Evolutionary conservation across 1,140 invertebrate species (phyloP).

Genomic region (Amphibalanus amphitrite): DNA sequence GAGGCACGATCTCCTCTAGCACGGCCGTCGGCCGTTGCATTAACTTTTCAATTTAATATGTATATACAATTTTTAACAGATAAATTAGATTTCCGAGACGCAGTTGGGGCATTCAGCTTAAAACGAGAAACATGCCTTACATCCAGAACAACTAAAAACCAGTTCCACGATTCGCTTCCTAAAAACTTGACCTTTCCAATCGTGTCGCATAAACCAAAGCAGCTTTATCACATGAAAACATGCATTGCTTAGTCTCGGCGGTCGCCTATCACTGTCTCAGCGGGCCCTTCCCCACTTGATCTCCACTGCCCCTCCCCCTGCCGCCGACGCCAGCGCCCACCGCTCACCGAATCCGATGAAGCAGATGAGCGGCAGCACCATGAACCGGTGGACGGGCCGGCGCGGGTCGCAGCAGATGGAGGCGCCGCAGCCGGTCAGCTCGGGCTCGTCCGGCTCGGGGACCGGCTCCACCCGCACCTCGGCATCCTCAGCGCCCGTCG

Average conservation of each 20-base stretch:
- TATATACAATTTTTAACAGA: no score
- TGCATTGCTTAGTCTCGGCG: no score
- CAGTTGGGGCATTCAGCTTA: not conserved
- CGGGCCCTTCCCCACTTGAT: no score
- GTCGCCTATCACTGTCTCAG: no score
- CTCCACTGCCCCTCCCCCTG: no score
- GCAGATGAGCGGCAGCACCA: slow-evolving; percentile 67
- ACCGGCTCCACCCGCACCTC: not conserved
- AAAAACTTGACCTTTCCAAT: no score
- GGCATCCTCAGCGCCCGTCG: no score
- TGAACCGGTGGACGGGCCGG: slow-evolving; percentile 36
- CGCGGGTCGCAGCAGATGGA: slow-evolving; percentile 36
- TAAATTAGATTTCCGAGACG: not conserved
- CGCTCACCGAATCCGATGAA: slow-evolving; percentile 61
- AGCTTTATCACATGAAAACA: no score
- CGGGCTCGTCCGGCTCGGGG: not conserved
- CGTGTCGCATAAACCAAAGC: no score
- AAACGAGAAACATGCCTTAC: slow-evolving; percentile 5
- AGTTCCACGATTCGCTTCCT: no score
- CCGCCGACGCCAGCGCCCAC: no score
- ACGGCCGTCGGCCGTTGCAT: not conserved
- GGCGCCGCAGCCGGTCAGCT: slow-evolving; percentile 25
- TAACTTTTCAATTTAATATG: not conserved
- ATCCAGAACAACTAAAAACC: slow-evolving; percentile 2
- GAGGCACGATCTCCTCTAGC: slow-evolving; percentile 9